Evolutionary conservation across 2,113 vertebrate species (phyloP), one percentile per base, ranked within the genome.

Genomic region (Lampris megalopsis): DNA sequence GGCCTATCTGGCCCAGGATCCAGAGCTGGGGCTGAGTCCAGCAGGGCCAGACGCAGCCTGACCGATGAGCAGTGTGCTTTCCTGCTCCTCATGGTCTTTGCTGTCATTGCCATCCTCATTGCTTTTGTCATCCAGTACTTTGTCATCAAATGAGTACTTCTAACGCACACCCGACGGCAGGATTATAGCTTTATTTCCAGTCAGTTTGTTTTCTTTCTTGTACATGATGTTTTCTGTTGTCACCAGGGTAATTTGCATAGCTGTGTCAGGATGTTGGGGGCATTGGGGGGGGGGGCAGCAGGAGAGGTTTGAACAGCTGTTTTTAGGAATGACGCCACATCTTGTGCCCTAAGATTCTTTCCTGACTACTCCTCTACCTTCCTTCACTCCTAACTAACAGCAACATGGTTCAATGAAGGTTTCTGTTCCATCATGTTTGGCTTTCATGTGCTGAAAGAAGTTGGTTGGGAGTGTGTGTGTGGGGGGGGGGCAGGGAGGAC

Each of bases 61-160:
- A 98, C 95, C 0, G 97, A 99, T 4, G 97, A 99, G 92, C 97
- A 96, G 94, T 98, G 97, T 42, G 97, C 97, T 2, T 96, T 97
- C 48, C 94, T 98, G 90, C 96, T 99, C 93, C 96, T 99, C 81
- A 96, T 95, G 92, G 92, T 97, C 11, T 97, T 98, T 11, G 97
- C 97, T 67, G 89, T 96, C 88, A 97, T 97, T 81, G 97, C 97
- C 94, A 97, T 99, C 89, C 94, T 98, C 91, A 97, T 98, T 84
- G 97, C 97, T 87, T 97, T 98, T 81, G 94, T 98, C 89, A 98
- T 99, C 92, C 97, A 99, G 94, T 98, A 99, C 94, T 98, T 98
- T 62, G 96, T 99, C 89, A 98, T 99, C 88, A 97, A 98, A 94
- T 99, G 95, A 98, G 86, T 74, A n/a, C 40, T 53, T 40, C 66